These are phyloP conservation scores for Euschistus heros DNA, from an alignment of 1,140 invertebrate genomes.

Conservation along the genomic window DNA sequence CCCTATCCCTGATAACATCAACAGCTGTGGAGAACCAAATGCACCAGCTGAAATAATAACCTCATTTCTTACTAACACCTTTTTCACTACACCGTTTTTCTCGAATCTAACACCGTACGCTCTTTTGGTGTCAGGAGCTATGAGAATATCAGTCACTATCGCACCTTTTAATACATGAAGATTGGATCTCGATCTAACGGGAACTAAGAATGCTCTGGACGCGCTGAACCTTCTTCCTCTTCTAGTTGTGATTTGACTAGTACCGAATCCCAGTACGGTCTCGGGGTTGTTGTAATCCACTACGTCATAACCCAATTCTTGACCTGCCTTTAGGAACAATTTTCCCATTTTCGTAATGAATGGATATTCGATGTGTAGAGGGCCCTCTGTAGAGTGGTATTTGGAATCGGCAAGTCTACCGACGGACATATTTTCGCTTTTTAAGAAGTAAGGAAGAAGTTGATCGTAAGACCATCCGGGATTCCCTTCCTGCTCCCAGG, in stretches of 20 bases:
- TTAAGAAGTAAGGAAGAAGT: slow-evolving; percentile 54
- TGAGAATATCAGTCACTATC: slow-evolving; percentile 34
- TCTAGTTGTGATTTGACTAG: slow-evolving; percentile 30
- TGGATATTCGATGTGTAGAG: slow-evolving; percentile 41
- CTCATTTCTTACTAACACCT: slow-evolving; percentile 40
- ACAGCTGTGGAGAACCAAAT: slow-evolving; percentile 51
- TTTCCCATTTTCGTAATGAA: slow-evolving; percentile 42
- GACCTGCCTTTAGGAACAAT: slow-evolving; percentile 51
- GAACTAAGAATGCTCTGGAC: slow-evolving; percentile 45
- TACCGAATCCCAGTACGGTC: slow-evolving; percentile 40
- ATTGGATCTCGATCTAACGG: slow-evolving; percentile 42
- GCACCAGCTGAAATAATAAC: slow-evolving; percentile 51
- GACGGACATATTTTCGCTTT: slow-evolving; percentile 44
- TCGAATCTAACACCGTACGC: slow-evolving; percentile 48
- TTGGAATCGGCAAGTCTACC: slow-evolving; percentile 34
- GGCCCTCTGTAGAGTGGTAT: slow-evolving; percentile 47
- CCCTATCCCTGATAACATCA: slow-evolving; percentile 59
- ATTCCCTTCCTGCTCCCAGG: slow-evolving; percentile 56
- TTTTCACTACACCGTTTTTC: slow-evolving; percentile 33
- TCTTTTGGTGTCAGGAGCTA: slow-evolving; percentile 40
- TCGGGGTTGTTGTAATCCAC: slow-evolving; percentile 55
- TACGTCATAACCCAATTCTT: slow-evolving; percentile 44
- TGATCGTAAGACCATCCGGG: slow-evolving; percentile 55
- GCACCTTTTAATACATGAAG: slow-evolving; percentile 43
- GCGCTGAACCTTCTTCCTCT: slow-evolving; percentile 34